Evolutionary conservation across 2,797 vertebrate species (phyloP), one percentile per base, ranked within the genome.

Genomic region (Erpetoichthys calabaricus): DNA sequence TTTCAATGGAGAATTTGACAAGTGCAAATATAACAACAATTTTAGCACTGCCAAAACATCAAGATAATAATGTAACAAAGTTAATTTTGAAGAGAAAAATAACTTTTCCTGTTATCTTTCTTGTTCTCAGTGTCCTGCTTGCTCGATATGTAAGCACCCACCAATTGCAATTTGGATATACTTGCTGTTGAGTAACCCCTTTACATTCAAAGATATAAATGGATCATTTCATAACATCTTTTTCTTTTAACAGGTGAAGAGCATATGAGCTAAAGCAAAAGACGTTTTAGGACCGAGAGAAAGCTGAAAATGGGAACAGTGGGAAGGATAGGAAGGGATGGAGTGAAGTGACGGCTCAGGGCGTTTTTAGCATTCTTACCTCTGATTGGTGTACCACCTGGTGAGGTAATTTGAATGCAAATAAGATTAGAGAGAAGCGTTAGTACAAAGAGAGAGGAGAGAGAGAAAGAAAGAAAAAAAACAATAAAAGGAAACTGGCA

Each of bases 311-410:
- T 87, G 86, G 71, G 69, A 70, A 84, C 77, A 76, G 67, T 58
- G 0, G 72, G 62, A 72, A 65, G 72, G 65, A 63, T 64, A 68
- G 63, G 67, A 65, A 71, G 64, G 64, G 25, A 72, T 66, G 77
- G 67, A n/a, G 68, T 70, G 70, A 73, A 56, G 66, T 68, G 75
- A 81, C 68, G 76, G 78, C 77, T 81, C 82, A 78, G 70, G 75
- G 81, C 78, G 84, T 77, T 82, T 81, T 82, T 77, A 85, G 89
- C 91, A 92, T 92, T 94, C 95, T 99, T 99, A 99, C 95, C 95
- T 99, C 94, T 87, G 87, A 99, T 97, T 82, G 94, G 94, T 86
- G 94, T 97, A 96, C 95, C 94, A 96, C 95, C 95, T 99, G 93
- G 91, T 83, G 90, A 96, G 92, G 92, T 97, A 91, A 94, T 92